These are phyloP conservation scores for Atta colombica DNA, from an alignment of 1,140 invertebrate species.

Conservation along the genomic window DNA sequence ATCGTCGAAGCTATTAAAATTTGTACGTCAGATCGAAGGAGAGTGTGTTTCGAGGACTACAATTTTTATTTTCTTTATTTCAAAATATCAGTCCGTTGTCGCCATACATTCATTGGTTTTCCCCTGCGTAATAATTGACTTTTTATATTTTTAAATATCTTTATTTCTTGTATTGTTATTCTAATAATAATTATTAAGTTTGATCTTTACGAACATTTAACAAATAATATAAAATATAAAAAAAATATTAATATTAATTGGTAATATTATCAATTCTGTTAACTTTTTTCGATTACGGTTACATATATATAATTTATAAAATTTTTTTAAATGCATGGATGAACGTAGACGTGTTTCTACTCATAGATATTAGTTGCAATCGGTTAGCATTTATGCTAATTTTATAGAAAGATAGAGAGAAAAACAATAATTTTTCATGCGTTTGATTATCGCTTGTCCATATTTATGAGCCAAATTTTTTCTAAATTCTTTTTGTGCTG, in stretches of 20 bases:
- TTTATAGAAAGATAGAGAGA: not conserved
- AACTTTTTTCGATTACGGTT: not conserved
- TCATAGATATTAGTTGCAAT: not conserved
- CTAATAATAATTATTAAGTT: not conserved
- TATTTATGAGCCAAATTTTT: constrained; percentile 4
- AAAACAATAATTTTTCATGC: not conserved
- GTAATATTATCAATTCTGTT: not conserved
- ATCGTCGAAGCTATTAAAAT: constrained; percentile 14
- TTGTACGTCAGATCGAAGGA: not conserved
- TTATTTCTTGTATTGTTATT: constrained; percentile 1
- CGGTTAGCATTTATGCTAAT: constrained; percentile 17
- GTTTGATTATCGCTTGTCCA: not conserved
- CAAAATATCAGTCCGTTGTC: not conserved
- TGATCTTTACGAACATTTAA: not conserved
- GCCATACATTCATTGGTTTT: constrained; percentile 53
- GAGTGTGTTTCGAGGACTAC: not conserved
- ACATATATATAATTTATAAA: not conserved
- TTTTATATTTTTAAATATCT: not conserved
- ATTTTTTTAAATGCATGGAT: constrained; percentile 11
- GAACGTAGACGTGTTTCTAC: not conserved
- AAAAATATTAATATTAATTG: not conserved
- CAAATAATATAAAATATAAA: not conserved
- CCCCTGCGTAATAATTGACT: not conserved
- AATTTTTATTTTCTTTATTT: not conserved
- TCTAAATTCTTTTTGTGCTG: not conserved